Evolutionary conservation across 1,140 invertebrate genomes (phyloP), one percentile per base, ranked within the genome.

Genomic region (Drosophila paulistorum): DNA sequence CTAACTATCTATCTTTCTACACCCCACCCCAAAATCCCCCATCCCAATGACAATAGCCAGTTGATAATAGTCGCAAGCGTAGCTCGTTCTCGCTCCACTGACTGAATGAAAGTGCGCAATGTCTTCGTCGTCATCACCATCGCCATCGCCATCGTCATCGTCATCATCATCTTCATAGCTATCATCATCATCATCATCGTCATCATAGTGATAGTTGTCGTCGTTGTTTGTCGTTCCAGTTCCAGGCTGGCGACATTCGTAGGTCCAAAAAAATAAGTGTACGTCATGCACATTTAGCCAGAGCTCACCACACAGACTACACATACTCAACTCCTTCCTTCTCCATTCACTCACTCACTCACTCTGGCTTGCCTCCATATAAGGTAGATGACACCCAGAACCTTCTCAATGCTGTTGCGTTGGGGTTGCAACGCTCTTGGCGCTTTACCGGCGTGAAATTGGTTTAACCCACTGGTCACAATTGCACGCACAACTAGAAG

Each of bases 391-490:
- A 79, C 71, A 77, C 61, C 66, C 70, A 77, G 74, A 77, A 74
- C 74, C 67, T 74, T 74, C 77, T 73, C 77, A 76, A 72, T 71
- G 78, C 54, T 70, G 59, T 69, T 30, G 64, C 65, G 11, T 64
- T 66, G 78, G 82, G 76, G 77, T 79, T 80, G 84, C 81, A 82
- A 80, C 81, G 81, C 81, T 87, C 77, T 79, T 87, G 83, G 87
- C 80, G 82, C 78, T 87, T 90, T 87, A 81, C 80, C 80, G 87
- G 87, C 87, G 87, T 90, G 87, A 90, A 90, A 90, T 90, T 90
- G 87, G 87, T 90, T 90, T 90, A 90, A 90, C 87, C 87, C 85
- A 84, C 84, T 87, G 84, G 84, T 87, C 84, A 87, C 84, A 87
- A 87, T 87, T 87, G 84, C 83, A 87, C 84, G 77, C 83, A 82